Base-by-base conservation (phyloP, 2,797 vertebrate genomes). In the Trachurus trachurus region DNA sequence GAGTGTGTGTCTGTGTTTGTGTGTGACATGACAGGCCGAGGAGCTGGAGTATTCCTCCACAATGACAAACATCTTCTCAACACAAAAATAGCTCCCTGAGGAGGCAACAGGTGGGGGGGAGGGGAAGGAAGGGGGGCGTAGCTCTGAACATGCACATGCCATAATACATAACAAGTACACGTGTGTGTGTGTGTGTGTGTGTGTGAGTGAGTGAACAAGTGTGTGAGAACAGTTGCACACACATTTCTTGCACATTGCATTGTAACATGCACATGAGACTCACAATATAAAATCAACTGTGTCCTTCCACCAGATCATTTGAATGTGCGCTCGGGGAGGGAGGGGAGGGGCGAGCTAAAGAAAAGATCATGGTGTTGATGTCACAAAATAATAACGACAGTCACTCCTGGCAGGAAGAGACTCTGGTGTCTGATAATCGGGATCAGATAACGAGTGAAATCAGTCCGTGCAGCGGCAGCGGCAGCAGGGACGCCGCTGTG, bases 61-160 rank as follows among this genome's bases (percentile, higher is more conserved):
- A 78, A 86, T 85, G 67, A 80, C 78, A 87, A 84, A 82, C 82
- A 83, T 89, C 81, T 86, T 84, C 68, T 88, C 52, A 54, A 56
- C 45, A 71, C 71, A 71, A 80, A 89, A 89, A 92, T 88, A 90
- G 82, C 73, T 29, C 61, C 19, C 13, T 70, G 80, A 66, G 81
- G 40, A 52, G 84, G 80, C 75, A 86, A 86, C 92, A 92, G 86
- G 87, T 92, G 84, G 74, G 56, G 76, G 74, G 31, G 31, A 4
- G 5, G 31, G 31, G 31, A 4, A 34, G 26, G 26, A 26, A 26
- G 26, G 26, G 26, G 26, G 26, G 26, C 26, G 26, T 26, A 26
- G 60, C 71, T 53, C 39, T 59, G 56, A 57, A 61, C 17, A 11
- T 56, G 63, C 68, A 76, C 80, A 62, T 66, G 80, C 66, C 68